Percentiles rank a stretch among this genome's conserved stretches.
Conservation (phyloP, 2,797 vertebrate genomes). For the Dicrostonyx torquatus region DNA sequence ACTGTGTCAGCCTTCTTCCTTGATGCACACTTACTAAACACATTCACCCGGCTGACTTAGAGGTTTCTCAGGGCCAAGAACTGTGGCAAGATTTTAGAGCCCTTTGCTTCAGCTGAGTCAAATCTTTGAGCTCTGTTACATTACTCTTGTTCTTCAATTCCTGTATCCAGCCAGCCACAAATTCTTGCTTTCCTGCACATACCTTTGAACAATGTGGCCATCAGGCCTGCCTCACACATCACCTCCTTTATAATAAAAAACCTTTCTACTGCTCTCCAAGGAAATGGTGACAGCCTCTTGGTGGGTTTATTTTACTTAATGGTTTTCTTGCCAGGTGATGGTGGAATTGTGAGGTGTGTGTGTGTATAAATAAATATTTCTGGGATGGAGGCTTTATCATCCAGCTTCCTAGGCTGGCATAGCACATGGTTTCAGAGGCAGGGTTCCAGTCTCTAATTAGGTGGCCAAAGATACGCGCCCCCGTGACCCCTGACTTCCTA, state of each 20-base stretch:
- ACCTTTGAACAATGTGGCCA: not conserved
- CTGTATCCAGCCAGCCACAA: not conserved
- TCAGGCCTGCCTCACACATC: not conserved
- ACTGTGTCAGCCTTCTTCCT: accelerated
- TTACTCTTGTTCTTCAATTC: not conserved
- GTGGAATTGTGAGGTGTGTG: not conserved
- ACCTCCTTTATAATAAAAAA: not conserved
- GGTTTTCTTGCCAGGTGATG: not conserved
- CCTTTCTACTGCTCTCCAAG: not conserved
- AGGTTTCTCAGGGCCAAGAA: not conserved
- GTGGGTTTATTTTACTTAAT: not conserved
- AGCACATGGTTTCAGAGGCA: not conserved
- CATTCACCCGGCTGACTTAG: not conserved
- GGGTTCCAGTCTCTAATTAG: not conserved
- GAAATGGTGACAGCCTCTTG: not conserved
- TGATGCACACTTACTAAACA: not conserved
- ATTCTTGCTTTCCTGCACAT: not conserved
- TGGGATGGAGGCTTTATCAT: not conserved
- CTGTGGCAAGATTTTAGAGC: not conserved
- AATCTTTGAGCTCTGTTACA: not conserved
- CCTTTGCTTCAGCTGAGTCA: not conserved
- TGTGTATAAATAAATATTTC: not conserved
- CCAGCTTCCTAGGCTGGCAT: not conserved
- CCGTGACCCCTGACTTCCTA: not conserved
- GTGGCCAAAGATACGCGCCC: not conserved